Conservation (phyloP, 2,888 invertebrate genomes). For the Acrocyrtus sp. region DNA sequence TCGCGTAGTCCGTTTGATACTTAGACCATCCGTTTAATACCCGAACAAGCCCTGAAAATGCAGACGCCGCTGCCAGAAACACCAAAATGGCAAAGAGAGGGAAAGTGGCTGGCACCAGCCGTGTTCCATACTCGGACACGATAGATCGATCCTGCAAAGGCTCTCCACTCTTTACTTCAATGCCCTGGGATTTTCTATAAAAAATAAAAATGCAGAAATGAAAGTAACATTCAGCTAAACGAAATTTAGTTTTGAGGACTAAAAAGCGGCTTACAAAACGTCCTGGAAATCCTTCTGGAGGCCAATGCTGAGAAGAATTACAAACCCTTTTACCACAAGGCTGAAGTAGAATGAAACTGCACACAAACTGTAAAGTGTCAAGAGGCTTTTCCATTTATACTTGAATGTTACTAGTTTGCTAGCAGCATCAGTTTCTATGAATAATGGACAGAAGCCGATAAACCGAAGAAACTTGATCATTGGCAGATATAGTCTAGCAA, state of each 20-base stretch:
- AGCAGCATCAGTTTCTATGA: neutral
- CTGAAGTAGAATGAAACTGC: neutral
- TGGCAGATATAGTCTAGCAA: conserved; percentile 16
- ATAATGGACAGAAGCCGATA: conserved; percentile 29
- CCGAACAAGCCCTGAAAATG: no score
- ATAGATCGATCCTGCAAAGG: neutral
- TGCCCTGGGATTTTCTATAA: conserved; percentile 17
- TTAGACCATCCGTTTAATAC: conserved; percentile 13
- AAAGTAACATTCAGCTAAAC: no score
- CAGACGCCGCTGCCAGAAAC: no score
- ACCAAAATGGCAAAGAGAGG: no score
- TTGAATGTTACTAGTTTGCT: neutral
- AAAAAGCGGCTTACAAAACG: conserved; percentile 11
- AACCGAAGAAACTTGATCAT: conserved; percentile 14
- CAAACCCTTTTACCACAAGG: conserved; percentile 3
- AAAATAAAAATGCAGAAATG: no score
- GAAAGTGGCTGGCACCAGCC: conserved; percentile 22
- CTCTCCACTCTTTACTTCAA: neutral
- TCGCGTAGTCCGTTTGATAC: conserved; percentile 17
- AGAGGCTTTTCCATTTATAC: conserved; percentile 16
- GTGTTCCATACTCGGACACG: conserved; percentile 10
- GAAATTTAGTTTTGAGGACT: neutral
- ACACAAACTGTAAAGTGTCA: conserved; percentile 15
- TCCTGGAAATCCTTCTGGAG: conserved; percentile 9
- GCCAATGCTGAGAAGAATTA: conserved; percentile 1